phyloP scores from a whole-genome alignment of 2,888 invertebrate genomes.

The Noctua janthina region DNA sequence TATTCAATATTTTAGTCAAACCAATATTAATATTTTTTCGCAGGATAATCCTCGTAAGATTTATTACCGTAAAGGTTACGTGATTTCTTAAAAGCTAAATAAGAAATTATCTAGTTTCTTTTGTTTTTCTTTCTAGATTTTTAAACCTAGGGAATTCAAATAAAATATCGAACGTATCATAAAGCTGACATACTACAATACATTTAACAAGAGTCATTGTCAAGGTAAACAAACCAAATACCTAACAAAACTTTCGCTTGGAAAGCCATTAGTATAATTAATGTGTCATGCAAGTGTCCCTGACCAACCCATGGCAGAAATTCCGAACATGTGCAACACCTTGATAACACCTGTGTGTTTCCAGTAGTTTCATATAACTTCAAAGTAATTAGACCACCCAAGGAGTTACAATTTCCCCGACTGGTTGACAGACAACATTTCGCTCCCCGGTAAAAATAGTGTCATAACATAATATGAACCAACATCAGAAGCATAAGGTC shows the following conservation, averaged over 20 bases:
- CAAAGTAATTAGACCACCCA: not conserved
- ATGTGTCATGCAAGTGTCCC: slow-evolving; percentile 20
- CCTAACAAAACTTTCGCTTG: slow-evolving; percentile 23
- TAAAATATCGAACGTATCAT: not conserved
- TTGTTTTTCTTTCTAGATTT: not conserved
- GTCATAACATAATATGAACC: no score
- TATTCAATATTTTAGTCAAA: not conserved
- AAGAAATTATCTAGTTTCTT: not conserved
- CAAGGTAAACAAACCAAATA: not conserved
- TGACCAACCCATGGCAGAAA: slow-evolving; percentile 28
- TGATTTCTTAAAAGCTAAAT: not conserved
- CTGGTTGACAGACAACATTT: not conserved
- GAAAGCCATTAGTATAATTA: slow-evolving; percentile 43
- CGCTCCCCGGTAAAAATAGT: no score
- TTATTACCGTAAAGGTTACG: not conserved
- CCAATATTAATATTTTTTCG: not conserved
- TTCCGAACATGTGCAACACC: slow-evolving; percentile 5
- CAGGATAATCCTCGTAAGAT: not conserved
- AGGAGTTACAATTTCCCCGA: not conserved
- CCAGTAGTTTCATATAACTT: slow-evolving; percentile 13
- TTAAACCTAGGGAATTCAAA: not conserved
- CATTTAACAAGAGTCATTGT: not conserved
- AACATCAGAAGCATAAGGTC: no score
- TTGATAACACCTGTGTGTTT: slow-evolving; percentile 15
- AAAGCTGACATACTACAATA: not conserved